These are phyloP conservation scores for Eupleurogrammus muticus DNA, from an alignment of 2,797 vertebrate species.

Conservation along the genomic window DNA sequence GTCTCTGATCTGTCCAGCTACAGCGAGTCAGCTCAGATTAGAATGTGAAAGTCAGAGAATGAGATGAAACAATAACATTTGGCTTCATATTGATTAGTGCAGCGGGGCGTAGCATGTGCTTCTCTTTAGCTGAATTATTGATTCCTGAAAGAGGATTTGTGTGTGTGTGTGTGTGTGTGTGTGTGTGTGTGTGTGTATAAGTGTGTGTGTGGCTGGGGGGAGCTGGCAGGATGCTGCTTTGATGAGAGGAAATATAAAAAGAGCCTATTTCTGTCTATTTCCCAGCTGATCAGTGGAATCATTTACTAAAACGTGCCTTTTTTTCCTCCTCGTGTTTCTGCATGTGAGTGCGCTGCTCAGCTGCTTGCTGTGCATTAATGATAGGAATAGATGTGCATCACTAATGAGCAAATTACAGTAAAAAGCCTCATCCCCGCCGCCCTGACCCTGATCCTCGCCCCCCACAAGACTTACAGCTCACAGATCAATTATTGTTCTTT, in stretches of 20 bases:
- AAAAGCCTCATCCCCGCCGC: slow-evolving; percentile 26
- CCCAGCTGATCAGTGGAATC: slow-evolving; percentile 58
- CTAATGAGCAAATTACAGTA: slow-evolving; percentile 64
- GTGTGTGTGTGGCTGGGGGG: slow-evolving; percentile 49
- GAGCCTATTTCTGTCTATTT: slow-evolving; percentile 62
- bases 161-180: slow-evolving; percentile 46
- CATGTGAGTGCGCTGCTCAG: slow-evolving; percentile 26
- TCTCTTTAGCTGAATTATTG: slow-evolving; percentile 84
- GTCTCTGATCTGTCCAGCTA: slow-evolving; percentile 51
- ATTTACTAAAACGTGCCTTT: slow-evolving; percentile 59
- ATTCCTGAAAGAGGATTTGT: slow-evolving; percentile 78
- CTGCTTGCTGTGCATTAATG: slow-evolving; percentile 61
- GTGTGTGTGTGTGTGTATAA: slow-evolving; percentile 26
- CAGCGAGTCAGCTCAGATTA: slow-evolving; percentile 70
- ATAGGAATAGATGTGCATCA: slow-evolving; percentile 60
- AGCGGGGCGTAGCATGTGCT: slow-evolving; percentile 80
- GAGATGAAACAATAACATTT: slow-evolving; percentile 85
- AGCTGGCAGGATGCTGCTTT: slow-evolving; percentile 70
- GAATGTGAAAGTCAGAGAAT: slow-evolving; percentile 78
- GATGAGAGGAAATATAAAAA: slow-evolving; percentile 74
- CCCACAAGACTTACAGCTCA: slow-evolving; percentile 55
- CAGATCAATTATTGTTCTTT: slow-evolving; percentile 67
- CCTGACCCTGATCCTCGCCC: slow-evolving; percentile 36
- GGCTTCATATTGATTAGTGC: slow-evolving; percentile 82
- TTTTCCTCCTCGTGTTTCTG: slow-evolving; percentile 42